These are phyloP conservation scores for Hypanus sabinus DNA, from an alignment of 2,113 vertebrate species.

Conservation along the genomic window DNA sequence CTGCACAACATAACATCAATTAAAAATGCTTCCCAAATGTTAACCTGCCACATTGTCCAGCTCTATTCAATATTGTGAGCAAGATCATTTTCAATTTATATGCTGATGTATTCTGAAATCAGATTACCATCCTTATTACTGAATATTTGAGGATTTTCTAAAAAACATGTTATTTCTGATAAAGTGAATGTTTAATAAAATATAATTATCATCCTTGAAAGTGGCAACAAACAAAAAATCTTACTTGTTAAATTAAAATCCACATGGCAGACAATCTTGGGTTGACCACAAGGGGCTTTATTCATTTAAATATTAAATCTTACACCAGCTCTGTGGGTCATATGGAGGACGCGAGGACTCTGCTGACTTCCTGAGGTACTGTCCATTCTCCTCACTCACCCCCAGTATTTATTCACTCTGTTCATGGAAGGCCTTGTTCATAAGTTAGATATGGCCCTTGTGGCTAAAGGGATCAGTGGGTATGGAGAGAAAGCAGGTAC, in stretches of 20 bases:
- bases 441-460: too few relatives aligned
- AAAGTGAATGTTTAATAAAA: constrained; percentile 1
- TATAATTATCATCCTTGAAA: not conserved
- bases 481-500: too few relatives aligned
- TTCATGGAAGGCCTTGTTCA: too few relatives aligned
- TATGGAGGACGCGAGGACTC: not conserved
- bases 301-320: not conserved
- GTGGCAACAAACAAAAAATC: not conserved
- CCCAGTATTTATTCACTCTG: too few relatives aligned
- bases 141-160: not conserved
- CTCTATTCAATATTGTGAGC: not conserved
- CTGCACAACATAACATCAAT: not conserved
- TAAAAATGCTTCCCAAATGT: not conserved
- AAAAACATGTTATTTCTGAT: not conserved
- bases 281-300: not conserved
- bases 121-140: not conserved
- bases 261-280: not conserved
- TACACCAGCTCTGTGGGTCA: not conserved
- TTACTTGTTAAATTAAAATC: not conserved
- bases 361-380: not conserved
- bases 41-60: not conserved
- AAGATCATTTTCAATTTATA: not conserved
- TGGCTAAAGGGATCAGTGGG: too few relatives aligned
- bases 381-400: too few relatives aligned
- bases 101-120: not conserved